These are phyloP conservation scores for Coregonus suidteri DNA, from an alignment of 2,797 vertebrate species.

Conservation along the genomic window DNA sequence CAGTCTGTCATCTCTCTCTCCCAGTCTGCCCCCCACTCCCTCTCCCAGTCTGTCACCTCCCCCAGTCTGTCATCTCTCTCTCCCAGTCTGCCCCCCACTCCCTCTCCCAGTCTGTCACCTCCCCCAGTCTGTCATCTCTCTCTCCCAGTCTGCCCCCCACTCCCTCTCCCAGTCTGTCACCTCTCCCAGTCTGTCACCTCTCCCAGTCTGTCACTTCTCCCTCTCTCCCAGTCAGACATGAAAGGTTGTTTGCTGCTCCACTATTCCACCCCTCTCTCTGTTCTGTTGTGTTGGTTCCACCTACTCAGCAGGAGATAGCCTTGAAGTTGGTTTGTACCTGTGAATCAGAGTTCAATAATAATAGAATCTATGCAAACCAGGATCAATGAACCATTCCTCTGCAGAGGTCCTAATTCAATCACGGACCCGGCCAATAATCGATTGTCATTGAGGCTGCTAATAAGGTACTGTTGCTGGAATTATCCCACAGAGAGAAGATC, in stretches of 20 bases:
- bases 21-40: no score
- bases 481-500: neutral
- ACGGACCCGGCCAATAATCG: constrained; percentile 60
- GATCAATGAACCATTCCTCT: constrained; percentile 68
- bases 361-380: constrained; percentile 57
- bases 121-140: no score
- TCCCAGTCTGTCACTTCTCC: no score
- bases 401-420: constrained; percentile 68
- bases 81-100: no score
- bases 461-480: constrained; percentile 29
- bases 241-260: neutral
- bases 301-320: constrained; percentile 11
- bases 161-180: no score
- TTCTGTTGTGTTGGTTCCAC: neutral
- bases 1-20: no score
- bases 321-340: constrained; percentile 34
- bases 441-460: constrained; percentile 64
- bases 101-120: no score
- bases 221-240: neutral
- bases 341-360: constrained; percentile 59
- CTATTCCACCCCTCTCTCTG: no score
- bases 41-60: no score
- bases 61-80: no score
- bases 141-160: no score
- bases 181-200: no score